phyloP scores from a whole-genome alignment of 2,797 vertebrate genomes.

The Sternotherus odoratus region DNA sequence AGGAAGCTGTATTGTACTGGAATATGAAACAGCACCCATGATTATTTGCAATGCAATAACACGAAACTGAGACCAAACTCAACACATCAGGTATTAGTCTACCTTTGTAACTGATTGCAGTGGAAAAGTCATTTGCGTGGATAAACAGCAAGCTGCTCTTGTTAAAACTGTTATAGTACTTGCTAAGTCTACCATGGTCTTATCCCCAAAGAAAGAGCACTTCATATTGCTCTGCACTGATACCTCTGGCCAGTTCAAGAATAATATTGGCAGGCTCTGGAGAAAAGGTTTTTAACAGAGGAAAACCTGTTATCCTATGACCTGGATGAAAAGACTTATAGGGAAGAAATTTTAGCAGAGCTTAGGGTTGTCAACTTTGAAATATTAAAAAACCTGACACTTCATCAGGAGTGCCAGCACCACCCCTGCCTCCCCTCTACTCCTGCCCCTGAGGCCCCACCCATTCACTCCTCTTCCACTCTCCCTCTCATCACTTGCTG shows the following conservation, averaged over 20 bases:
- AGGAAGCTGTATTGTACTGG: neutral
- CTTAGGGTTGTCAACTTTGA: neutral
- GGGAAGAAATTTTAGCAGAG: neutral
- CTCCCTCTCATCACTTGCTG: no score
- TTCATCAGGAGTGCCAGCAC: no score
- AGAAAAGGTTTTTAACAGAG: neutral
- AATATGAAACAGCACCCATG: neutral
- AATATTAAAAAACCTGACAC: no score
- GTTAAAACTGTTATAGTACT: neutral
- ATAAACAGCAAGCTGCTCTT: neutral
- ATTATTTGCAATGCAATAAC: neutral
- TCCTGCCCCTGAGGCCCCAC: no score
- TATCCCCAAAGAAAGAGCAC: neutral
- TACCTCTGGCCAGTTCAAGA: neutral
- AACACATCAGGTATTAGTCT: neutral
- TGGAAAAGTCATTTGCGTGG: neutral
- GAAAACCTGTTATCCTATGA: neutral
- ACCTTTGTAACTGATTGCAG: neutral
- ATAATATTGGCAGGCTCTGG: neutral
- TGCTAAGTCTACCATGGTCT: neutral
- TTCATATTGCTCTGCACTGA: constrained; percentile 1
- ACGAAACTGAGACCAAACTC: constrained; percentile 4
- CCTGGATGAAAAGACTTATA: neutral
- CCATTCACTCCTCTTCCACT: no score
- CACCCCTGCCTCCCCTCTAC: no score